These are phyloP conservation scores for Noctua janthina DNA, from an alignment of 2,888 invertebrate species.

Conservation along the genomic window DNA sequence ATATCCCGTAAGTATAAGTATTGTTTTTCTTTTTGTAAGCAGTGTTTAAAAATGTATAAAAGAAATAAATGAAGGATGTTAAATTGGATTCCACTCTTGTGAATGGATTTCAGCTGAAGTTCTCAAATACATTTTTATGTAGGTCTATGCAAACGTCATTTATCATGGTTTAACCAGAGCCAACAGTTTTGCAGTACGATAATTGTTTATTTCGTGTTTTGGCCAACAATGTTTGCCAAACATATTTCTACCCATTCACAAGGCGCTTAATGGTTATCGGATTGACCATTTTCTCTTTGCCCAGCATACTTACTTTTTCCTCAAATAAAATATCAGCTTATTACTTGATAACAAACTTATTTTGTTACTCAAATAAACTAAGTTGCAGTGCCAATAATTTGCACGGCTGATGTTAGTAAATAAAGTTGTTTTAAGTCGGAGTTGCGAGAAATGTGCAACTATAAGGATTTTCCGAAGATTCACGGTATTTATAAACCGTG, in stretches of 20 bases:
- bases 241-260: slow-evolving; percentile 29
- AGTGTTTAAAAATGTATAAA: no score
- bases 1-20: no score
- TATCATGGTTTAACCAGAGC: not conserved
- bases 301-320: slow-evolving; percentile 1
- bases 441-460: slow-evolving; percentile 16
- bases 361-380: slow-evolving; percentile 41
- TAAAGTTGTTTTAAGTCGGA: slow-evolving; percentile 29
- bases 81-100: not conserved
- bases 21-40: no score
- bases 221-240: slow-evolving; percentile 30
- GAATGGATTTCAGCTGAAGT: not conserved
- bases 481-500: not conserved
- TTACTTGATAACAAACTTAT: slow-evolving; percentile 30
- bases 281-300: slow-evolving; percentile 18
- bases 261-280: slow-evolving; percentile 23
- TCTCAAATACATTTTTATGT: not conserved
- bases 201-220: slow-evolving; percentile 14
- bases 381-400: slow-evolving; percentile 36
- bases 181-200: not conserved
- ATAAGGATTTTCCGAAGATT: slow-evolving; percentile 7
- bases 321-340: slow-evolving; percentile 18
- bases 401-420: slow-evolving; percentile 30
- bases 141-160: not conserved
- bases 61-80: no score